A percentile compares a stretch with the other conserved stretches of the same genome.
Conservation (phyloP, 2,797 vertebrate genomes). For the Alauda arvensis region DNA sequence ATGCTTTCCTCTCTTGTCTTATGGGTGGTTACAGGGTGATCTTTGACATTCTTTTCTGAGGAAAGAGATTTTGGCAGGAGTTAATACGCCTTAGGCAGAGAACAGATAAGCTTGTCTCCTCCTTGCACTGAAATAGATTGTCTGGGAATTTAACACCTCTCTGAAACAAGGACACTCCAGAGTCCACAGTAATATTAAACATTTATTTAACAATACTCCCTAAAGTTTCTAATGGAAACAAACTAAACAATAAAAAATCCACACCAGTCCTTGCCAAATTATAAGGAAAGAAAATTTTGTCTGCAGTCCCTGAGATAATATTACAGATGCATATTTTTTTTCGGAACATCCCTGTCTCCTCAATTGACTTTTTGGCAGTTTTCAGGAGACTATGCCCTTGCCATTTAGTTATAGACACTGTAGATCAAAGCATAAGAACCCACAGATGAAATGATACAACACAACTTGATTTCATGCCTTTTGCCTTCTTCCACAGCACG, state of each 20-base stretch:
- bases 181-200: background rate
- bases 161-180: background rate
- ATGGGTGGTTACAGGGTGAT: background rate
- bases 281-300: background rate
- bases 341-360: background rate
- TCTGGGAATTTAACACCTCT: background rate
- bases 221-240: slow-evolving; percentile 1
- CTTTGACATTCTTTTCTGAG: background rate
- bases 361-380: background rate
- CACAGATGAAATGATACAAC: background rate
- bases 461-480: background rate
- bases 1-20: background rate
- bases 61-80: background rate
- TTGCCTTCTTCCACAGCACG: background rate
- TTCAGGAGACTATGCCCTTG: background rate
- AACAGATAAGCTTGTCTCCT: background rate
- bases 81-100: background rate
- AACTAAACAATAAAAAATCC: background rate
- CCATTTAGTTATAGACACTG: background rate
- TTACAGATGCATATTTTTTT: background rate
- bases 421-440: background rate
- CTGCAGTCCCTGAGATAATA: background rate
- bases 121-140: background rate
- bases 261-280: background rate
- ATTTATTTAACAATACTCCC: background rate